Evolutionary conservation across 1,140 invertebrate species (phyloP).

Genomic region (Heterodera carotae): DNA sequence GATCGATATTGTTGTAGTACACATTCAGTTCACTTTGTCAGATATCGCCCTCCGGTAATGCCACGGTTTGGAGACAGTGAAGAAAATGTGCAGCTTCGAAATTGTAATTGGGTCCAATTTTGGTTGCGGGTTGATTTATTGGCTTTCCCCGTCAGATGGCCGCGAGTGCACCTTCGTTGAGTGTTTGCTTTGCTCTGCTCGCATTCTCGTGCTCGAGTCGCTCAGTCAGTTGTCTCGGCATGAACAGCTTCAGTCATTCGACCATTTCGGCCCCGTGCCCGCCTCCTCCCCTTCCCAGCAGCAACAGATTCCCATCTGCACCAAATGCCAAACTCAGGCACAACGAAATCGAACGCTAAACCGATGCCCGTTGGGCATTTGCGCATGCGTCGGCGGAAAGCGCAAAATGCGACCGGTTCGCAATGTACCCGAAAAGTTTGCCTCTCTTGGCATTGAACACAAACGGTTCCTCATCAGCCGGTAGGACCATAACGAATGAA

Average conservation of each 20-base stretch:
- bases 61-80: conserved; percentile 33
- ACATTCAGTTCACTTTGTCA: background rate
- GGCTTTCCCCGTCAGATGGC: conserved; percentile 11
- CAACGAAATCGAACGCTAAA: conserved; percentile 34
- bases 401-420: conserved; percentile 44
- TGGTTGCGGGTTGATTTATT: conserved; percentile 10
- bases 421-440: conserved; percentile 40
- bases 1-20: too few species aligned
- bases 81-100: conserved; percentile 26
- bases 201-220: conserved; percentile 32
- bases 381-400: conserved; percentile 35
- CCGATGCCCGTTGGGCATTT: conserved; percentile 41
- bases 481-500: conserved; percentile 1
- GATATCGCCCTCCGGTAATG: conserved; percentile 45
- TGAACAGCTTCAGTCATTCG: conserved; percentile 18
- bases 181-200: conserved; percentile 31
- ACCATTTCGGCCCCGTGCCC: conserved; percentile 5
- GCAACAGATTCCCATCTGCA: conserved; percentile 36
- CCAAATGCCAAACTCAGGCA: conserved; percentile 30
- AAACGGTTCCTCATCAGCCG: conserved; percentile 37
- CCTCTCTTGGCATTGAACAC: conserved; percentile 28
- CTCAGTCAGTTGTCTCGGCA: conserved; percentile 28
- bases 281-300: conserved; percentile 2
- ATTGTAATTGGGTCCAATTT: conserved; percentile 9
- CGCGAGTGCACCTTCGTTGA: conserved; percentile 33